Percentiles rank a stretch among this genome's conserved stretches.
These are phyloP conservation scores for Zaprionus nigranus DNA, from an alignment of 1,140 invertebrate genomes.

Conservation along the genomic window DNA sequence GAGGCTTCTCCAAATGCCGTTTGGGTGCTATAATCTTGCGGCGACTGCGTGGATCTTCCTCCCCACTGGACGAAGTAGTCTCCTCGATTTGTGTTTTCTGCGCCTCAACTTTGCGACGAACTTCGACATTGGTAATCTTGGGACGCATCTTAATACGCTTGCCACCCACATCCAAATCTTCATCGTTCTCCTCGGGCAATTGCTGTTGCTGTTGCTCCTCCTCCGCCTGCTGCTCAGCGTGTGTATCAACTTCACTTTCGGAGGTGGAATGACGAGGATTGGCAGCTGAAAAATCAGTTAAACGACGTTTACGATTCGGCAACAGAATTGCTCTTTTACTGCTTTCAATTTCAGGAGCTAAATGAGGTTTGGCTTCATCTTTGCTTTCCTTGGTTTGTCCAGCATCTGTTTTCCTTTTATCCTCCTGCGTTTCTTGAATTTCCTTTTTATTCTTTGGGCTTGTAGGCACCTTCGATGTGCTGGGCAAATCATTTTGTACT, in stretches of 20 bases:
- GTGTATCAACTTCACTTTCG: conserved; percentile 74
- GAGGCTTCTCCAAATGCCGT: conserved; percentile 49
- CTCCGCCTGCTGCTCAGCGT: conserved; percentile 39
- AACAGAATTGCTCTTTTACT: conserved; percentile 17
- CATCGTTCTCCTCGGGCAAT: conserved; percentile 85
- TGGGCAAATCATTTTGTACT: conserved; percentile 33
- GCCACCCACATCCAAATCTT: conserved; percentile 84
- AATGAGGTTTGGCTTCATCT: background rate
- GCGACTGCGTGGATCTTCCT: conserved; percentile 78
- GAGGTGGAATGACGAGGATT: conserved; percentile 59
- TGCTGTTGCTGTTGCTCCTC: conserved; percentile 31
- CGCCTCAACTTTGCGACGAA: conserved; percentile 86
- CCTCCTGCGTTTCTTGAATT: background rate
- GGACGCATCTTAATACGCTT: conserved; percentile 86
- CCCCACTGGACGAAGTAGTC: conserved; percentile 85
- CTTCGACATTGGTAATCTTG: conserved; percentile 85
- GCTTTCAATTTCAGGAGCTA: background rate
- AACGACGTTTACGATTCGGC: conserved; percentile 63
- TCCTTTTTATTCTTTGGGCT: background rate
- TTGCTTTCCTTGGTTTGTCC: background rate
- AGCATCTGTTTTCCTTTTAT: background rate
- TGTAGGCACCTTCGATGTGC: conserved; percentile 23
- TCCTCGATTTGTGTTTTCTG: conserved; percentile 85
- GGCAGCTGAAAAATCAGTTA: conserved; percentile 55
- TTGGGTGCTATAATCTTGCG: conserved; percentile 68